Conservation (phyloP, 23 tunicate species). For the Phallusia fumigata region DNA sequence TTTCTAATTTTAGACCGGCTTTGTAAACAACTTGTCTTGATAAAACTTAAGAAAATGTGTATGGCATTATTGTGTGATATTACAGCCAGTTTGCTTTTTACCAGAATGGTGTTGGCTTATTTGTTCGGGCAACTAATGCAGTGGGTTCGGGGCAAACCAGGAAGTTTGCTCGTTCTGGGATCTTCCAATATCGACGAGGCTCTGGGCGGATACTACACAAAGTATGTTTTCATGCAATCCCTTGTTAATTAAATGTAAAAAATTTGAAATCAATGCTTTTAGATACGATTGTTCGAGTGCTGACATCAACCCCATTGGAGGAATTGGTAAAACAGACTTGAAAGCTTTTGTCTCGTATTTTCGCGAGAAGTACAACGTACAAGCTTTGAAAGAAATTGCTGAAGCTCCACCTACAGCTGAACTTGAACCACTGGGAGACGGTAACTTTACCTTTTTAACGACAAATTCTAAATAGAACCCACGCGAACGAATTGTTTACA, state of each 20-base stretch:
- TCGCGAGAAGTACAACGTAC: constrained; percentile 38
- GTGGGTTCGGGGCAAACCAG: constrained; percentile 67
- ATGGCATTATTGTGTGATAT: background rate
- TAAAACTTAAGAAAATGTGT: no score
- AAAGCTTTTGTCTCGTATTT: constrained; percentile 52
- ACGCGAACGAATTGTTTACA: no score
- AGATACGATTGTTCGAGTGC: constrained; percentile 96
- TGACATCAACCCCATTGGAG: constrained; percentile 92
- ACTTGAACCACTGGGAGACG: constrained; percentile 74
- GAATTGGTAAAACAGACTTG: constrained; percentile 79
- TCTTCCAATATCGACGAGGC: constrained; percentile 88
- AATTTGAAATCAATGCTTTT: background rate
- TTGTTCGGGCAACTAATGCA: constrained; percentile 75
- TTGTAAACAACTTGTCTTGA: no score
- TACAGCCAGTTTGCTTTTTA: background rate
- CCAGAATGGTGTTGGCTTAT: constrained; percentile 85
- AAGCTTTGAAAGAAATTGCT: constrained; percentile 50
- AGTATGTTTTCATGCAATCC: no score
- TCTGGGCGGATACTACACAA: constrained; percentile 77
- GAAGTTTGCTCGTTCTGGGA: constrained; percentile 78
- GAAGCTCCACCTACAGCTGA: constrained; percentile 94
- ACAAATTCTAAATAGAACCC: no score
- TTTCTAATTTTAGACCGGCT: no score
- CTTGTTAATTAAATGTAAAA: no score
- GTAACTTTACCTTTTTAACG: constrained; percentile 16